These are phyloP conservation scores for Echinarachnius parma DNA, from an alignment of 53 echinoderm and acorn worm genomes.

Conservation along the genomic window DNA sequence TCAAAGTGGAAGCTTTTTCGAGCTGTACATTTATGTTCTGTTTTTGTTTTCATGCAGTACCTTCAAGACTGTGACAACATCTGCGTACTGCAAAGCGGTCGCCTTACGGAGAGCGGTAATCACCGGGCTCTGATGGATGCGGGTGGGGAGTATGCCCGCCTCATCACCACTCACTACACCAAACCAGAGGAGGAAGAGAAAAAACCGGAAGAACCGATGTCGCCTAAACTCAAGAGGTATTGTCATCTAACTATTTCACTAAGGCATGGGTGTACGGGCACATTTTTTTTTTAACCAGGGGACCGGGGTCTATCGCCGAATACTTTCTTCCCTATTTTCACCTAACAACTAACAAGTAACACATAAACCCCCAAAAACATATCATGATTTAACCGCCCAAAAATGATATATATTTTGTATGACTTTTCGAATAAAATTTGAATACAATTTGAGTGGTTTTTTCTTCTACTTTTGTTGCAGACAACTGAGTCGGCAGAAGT, in stretches of 20 bases:
- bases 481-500: constrained; percentile 31
- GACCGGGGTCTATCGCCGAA: too few relatives aligned
- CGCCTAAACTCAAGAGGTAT: constrained; percentile 25
- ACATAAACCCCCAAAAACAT: too few relatives aligned
- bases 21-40: too few relatives aligned
- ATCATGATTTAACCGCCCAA: too few relatives aligned
- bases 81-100: constrained; percentile 56
- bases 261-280: too few relatives aligned
- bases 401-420: too few relatives aligned
- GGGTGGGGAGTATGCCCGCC: constrained; percentile 63
- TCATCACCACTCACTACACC: constrained; percentile 71
- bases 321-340: too few relatives aligned
- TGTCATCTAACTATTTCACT: too few relatives aligned
- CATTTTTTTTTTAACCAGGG: too few relatives aligned
- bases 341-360: too few relatives aligned
- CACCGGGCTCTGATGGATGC: constrained; percentile 70
- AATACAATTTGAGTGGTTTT: neutral
- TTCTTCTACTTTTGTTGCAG: neutral
- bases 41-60: constrained; percentile 67
- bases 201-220: constrained; percentile 14
- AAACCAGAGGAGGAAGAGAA: constrained; percentile 72
- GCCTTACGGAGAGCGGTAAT: constrained; percentile 62
- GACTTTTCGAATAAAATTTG: too few relatives aligned
- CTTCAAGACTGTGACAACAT: constrained; percentile 82
- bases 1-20: too few relatives aligned